Evolutionary conservation across 2,113 vertebrate genomes (phyloP), one percentile per base, ranked within the genome.

Genomic region (Notarius lentiginosus): DNA sequence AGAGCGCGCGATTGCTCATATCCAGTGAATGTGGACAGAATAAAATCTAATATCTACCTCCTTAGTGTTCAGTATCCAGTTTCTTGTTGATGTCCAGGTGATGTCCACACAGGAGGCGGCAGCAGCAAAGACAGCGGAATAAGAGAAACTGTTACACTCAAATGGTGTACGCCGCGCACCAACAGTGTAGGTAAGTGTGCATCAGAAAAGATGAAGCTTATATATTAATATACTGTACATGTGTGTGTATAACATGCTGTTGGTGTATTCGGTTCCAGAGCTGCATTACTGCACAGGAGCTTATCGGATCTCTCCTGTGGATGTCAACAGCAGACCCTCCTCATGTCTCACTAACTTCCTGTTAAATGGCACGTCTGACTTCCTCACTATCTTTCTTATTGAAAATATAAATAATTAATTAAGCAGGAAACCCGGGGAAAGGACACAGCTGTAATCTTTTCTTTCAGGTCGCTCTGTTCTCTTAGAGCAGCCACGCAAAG

Each of bases 311-410:
- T 99, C 98, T 70, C 98, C 98, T 0, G 98, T 99, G 53, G 98
- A 99, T 85, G 98, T 99, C 66, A 99, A 99, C 93, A 99, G 98
- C 90, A 95, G 98, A 85, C 98, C 98, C n/a, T 99, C 98, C 0
- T 99, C 98, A 63, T 99, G 98, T 91, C 95, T 99, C 90, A 99
- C 98, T 22, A 99, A 99, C 93, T 99, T 99, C 84, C 97, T 99
- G 63, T 95, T 99, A n/a, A 99, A 99, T n/a, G 98, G 98, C 98
- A 79, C 84, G 0, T 58, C 84, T n/a, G 27, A 2, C 7, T n/a
- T 68, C 30, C 18, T 66, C 11, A n/a, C 47, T 58, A 15, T 15
- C 55, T 55, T 55, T 15, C n/a, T 63, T 7, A 30, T 27, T 34
- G 10, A 66, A n/a, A 60, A 47, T 66, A 41, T 22, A 9, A 34